phyloP scores from a whole-genome alignment of 2,797 vertebrate species.

The Bovichtus diacanthus region DNA sequence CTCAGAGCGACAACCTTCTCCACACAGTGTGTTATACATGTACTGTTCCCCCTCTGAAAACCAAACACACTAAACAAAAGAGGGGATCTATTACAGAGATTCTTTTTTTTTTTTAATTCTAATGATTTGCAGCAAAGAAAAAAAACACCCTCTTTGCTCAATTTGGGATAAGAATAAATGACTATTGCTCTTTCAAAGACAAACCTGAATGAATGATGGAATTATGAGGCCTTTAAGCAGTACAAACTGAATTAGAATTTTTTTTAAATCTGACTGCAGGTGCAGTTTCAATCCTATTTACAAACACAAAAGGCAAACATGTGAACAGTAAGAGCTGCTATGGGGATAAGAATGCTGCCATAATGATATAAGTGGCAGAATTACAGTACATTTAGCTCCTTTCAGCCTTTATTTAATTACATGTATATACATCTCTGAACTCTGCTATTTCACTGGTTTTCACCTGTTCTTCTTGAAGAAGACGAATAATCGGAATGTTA shows the following conservation, averaged over 20 bases:
- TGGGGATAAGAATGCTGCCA: constrained; percentile 29
- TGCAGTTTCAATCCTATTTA: constrained; percentile 61
- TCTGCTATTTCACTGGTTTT: constrained; percentile 16
- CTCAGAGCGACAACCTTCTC: constrained; percentile 55
- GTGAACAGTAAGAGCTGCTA: constrained; percentile 38
- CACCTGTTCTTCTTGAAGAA: constrained; percentile 34
- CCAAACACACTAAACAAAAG: constrained; percentile 57
- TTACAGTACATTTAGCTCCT: constrained; percentile 29
- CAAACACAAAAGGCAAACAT: constrained; percentile 32
- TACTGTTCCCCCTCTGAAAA: constrained; percentile 51
- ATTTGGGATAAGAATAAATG: constrained; percentile 28
- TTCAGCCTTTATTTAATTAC: constrained; percentile 1
- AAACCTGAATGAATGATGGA: constrained; percentile 22
- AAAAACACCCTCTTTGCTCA: constrained; percentile 22
- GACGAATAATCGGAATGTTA: constrained; percentile 8
- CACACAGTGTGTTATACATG: constrained; percentile 63
- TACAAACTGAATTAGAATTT: constrained; percentile 35
- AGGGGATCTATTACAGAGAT: constrained; percentile 11
- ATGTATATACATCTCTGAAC: constrained; percentile 4
- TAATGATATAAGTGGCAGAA: constrained; percentile 19
- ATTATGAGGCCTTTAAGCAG: constrained; percentile 31
- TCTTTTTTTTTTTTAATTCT: constrained; percentile 25
- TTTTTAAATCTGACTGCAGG: constrained; percentile 52
- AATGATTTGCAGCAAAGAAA: constrained; percentile 7
- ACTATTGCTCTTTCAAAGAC: constrained; percentile 32